phyloP scores from a whole-genome alignment of 2,888 invertebrate species.

The Parnassius smintheus region DNA sequence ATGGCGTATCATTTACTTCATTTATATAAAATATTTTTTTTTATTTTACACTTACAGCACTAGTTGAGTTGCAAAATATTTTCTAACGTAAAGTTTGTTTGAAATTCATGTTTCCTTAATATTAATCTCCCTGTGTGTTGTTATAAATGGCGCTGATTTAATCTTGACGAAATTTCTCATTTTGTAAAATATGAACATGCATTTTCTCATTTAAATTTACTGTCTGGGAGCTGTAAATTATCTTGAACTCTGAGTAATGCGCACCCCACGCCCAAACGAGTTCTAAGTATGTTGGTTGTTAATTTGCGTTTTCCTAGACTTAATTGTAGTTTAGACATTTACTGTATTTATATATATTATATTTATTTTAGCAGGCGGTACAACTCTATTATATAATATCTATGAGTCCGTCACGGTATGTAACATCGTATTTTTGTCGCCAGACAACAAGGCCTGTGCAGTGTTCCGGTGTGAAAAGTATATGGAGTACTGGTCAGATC shows the following conservation, averaged over 20 bases:
- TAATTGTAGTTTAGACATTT: slow-evolving; percentile 15
- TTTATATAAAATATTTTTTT: no score
- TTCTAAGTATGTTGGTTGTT: slow-evolving; percentile 13
- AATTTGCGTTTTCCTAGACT: slow-evolving; percentile 18
- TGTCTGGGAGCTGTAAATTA: slow-evolving; percentile 24
- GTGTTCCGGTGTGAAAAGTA: no score
- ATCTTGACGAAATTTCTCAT: slow-evolving; percentile 26
- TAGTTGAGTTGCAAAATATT: no score
- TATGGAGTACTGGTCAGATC: no score
- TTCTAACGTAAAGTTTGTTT: not conserved
- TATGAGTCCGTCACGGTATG: no score
- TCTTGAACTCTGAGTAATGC: slow-evolving; percentile 23
- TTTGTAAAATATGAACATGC: slow-evolving; percentile 25
- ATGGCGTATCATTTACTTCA: no score
- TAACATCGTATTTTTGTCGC: no score
- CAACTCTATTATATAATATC: no score
- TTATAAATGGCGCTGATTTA: slow-evolving; percentile 25
- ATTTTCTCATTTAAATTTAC: slow-evolving; percentile 28
- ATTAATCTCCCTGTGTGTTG: slow-evolving; percentile 11
- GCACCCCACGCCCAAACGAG: slow-evolving; percentile 3
- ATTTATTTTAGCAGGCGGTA: no score
- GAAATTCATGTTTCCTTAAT: slow-evolving; percentile 18
- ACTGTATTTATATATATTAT: no score
- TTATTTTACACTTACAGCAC: no score
- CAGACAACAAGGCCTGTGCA: no score